Conservation (phyloP, 2,113 vertebrate genomes). For the Mus musculus region GRCm39 chr3:37312001-37312500, state of each 20-base stretch:
- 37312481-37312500: constrained; percentile 34
- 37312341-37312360: constrained; percentile 70
- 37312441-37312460: neutral
- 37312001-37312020: neutral
- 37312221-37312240: constrained; percentile 37
- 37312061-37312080: constrained; percentile 80
- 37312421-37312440: constrained; percentile 1
- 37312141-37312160: constrained; percentile 88
- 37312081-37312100: constrained; percentile 58
- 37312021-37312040: constrained; percentile 74
- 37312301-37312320: constrained; percentile 87
- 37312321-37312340: constrained; percentile 84
- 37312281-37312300: constrained; percentile 24
- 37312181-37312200: constrained; percentile 75
- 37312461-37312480: constrained; percentile 7
- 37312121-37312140: constrained; percentile 83
- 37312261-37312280: constrained; percentile 60
- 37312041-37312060: constrained; percentile 84
- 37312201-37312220: constrained; percentile 86
- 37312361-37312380: constrained; percentile 76
- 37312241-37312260: constrained; percentile 80
- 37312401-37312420: constrained; percentile 34
- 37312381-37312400: constrained; percentile 88
- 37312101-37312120: constrained; percentile 76
- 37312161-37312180: constrained; percentile 69